Percentiles rank a stretch among this genome's conserved stretches.
These are phyloP conservation scores for Candoia aspera DNA, from an alignment of 2,113 vertebrate genomes.

Conservation along the genomic window DNA sequence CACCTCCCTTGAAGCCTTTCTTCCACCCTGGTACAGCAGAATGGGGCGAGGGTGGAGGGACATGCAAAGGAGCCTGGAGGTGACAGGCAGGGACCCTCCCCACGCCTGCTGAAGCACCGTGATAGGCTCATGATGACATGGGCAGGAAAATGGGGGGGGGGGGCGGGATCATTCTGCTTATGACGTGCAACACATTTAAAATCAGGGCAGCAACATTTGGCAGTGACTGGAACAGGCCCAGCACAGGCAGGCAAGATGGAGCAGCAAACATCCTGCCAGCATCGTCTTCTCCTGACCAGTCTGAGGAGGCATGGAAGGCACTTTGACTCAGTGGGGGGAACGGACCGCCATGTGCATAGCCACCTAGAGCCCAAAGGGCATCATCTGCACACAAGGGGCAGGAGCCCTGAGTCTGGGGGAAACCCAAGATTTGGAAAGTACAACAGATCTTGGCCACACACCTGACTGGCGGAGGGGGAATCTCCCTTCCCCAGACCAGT, in stretches of 20 bases:
- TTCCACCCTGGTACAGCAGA: not conserved
- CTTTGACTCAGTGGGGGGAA: not conserved
- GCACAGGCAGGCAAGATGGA: not conserved
- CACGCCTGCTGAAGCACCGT: not conserved
- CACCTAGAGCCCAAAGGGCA: not conserved
- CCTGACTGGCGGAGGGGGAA: not conserved
- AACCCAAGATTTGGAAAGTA: not conserved
- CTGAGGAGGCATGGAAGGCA: not conserved
- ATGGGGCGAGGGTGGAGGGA: not conserved
- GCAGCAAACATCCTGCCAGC: not conserved
- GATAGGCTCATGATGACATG: not conserved
- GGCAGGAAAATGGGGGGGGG: not conserved
- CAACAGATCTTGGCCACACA: not conserved
- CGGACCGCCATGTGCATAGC: not conserved
- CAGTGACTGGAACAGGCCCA: not conserved
- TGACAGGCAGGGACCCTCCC: not conserved
- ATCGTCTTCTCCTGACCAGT: not conserved
- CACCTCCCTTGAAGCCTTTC: not conserved
- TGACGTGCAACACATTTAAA: not conserved
- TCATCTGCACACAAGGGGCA: not conserved
- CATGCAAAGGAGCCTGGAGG: not conserved
- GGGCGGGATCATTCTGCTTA: not conserved
- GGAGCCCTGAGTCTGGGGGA: not conserved
- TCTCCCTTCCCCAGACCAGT: not conserved
- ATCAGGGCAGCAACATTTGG: not conserved